A percentile compares a stretch with the other conserved stretches of the same genome.
Conservation (phyloP, 2,888 invertebrate genomes). For the Acronicta leporina region DNA sequence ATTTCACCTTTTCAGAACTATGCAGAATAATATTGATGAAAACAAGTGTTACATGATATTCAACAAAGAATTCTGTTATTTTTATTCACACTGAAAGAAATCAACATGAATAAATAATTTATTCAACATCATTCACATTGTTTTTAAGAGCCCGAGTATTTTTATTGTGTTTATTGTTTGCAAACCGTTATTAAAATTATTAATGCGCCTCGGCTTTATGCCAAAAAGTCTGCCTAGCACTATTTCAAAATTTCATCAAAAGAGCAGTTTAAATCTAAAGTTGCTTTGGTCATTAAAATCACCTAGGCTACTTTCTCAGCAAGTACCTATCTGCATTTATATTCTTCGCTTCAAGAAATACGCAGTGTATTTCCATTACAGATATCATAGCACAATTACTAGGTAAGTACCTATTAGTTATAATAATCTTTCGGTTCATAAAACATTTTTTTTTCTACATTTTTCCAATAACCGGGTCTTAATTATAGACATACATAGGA, state of each 20-base stretch:
- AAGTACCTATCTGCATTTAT: constrained; percentile 30
- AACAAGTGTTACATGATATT: constrained; percentile 22
- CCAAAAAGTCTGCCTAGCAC: constrained; percentile 53
- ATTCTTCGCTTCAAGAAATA: constrained; percentile 25
- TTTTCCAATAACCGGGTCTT: too few relatives aligned
- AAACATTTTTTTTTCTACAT: too few relatives aligned
- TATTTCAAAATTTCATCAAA: constrained; percentile 64
- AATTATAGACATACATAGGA: too few relatives aligned
- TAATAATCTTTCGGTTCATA: too few relatives aligned
- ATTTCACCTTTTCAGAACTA: constrained; percentile 10
- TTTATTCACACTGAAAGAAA: constrained; percentile 19
- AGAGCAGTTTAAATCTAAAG: constrained; percentile 57
- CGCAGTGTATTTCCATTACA: neutral
- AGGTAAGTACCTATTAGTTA: neutral
- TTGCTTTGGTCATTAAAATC: constrained; percentile 58
- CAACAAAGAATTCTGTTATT: constrained; percentile 19
- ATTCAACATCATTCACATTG: constrained; percentile 22
- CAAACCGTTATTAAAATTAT: constrained; percentile 53
- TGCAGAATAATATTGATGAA: constrained; percentile 8
- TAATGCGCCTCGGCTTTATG: constrained; percentile 49
- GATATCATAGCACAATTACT: neutral
- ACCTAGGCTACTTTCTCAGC: constrained; percentile 42
- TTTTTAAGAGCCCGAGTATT: constrained; percentile 36
- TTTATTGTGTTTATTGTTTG: constrained; percentile 45
- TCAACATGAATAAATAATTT: constrained; percentile 28